Base-by-base conservation (phyloP, 35 echinoderm and acorn worm genomes). In the Lytechinus variegatus region DNA sequence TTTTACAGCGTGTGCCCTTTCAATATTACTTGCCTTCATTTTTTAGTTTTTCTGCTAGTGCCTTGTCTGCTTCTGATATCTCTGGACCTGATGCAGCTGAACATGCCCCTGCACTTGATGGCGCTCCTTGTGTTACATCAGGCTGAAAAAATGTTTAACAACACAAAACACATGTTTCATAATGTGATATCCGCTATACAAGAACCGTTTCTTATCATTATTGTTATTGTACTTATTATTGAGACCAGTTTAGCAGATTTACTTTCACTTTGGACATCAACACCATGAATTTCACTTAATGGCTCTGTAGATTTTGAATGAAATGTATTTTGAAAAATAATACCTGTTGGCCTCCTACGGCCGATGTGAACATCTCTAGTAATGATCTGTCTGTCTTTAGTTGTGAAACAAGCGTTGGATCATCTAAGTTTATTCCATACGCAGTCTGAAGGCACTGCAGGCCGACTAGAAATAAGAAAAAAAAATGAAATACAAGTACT, bases 391-490 rank as follows among this genome's bases (percentile, higher is more conserved):
- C 96, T 52, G 96, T 97, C 27, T 89, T 95, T 4, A 99, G 94
- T 54, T 96, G 95, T 44, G 87, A 53, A 66, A 66, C 61, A 3
- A 97, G 53, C 1, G 72, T 8, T 10, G 92, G 58, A 95, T 97
- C 95, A 27, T 89, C 58, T 56, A 94, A 95, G 92, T 86, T 95
- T 3, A 99, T 96, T 8, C 96, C 97, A 96, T 99, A 99, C 7
- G 98, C 98, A 56, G 79, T 97, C 95, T 99, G 96, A 94, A 99
- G 95, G 91, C 98, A 99, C 96, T 99, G 98, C 71, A 96, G 96
- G 14, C 97, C 96, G 66, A 99, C 98, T 99, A 57, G 19, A 79
- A 79, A 4, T 24, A 4, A 79, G n/a, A 79, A n/a, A 4, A n/a
- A 4, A 79, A 5, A 79, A 24, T 24, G 66, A 79, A 79, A 79